phyloP scores from a whole-genome alignment of 2,888 invertebrate species.

The Pterobdella sp. region DNA sequence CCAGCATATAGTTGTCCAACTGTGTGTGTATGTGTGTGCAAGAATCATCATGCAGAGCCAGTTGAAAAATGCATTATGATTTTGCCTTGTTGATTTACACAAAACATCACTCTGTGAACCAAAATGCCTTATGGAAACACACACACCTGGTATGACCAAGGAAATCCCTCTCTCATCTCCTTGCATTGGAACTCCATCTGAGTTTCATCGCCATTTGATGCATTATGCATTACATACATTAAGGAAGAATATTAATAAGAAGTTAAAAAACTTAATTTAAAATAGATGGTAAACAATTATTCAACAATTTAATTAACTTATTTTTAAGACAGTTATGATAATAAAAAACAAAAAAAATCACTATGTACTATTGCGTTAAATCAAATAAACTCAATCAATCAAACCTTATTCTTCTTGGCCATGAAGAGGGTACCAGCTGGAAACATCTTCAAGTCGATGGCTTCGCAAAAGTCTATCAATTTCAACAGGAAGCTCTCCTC shows the following conservation, averaged over 20 bases:
- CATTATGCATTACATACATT: too few relatives aligned
- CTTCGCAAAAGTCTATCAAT: conserved; percentile 85
- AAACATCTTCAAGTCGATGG: conserved; percentile 82
- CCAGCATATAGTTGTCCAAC: conserved; percentile 19
- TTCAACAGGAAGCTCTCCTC: conserved; percentile 28
- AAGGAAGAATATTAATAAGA: too few relatives aligned
- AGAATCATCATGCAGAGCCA: background rate
- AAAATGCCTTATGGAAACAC: too few relatives aligned
- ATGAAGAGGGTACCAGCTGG: conserved; percentile 70
- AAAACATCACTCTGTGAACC: background rate
- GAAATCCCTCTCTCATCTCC: conserved; percentile 23
- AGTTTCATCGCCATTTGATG: too few relatives aligned
- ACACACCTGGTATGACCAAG: conserved; percentile 10
- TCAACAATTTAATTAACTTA: too few relatives aligned
- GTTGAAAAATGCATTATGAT: background rate
- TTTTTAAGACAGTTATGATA: too few relatives aligned
- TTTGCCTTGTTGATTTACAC: background rate
- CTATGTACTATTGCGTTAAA: too few relatives aligned
- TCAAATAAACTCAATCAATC: background rate
- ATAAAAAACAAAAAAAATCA: too few relatives aligned
- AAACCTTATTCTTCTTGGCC: conserved; percentile 39
- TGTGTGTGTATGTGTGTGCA: background rate
- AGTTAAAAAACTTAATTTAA: too few relatives aligned
- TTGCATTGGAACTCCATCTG: conserved; percentile 53
- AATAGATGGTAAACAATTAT: too few relatives aligned